Evolutionary conservation across 2,113 vertebrate genomes (phyloP).

Genomic region (Acrocephalus arundinaceus): DNA sequence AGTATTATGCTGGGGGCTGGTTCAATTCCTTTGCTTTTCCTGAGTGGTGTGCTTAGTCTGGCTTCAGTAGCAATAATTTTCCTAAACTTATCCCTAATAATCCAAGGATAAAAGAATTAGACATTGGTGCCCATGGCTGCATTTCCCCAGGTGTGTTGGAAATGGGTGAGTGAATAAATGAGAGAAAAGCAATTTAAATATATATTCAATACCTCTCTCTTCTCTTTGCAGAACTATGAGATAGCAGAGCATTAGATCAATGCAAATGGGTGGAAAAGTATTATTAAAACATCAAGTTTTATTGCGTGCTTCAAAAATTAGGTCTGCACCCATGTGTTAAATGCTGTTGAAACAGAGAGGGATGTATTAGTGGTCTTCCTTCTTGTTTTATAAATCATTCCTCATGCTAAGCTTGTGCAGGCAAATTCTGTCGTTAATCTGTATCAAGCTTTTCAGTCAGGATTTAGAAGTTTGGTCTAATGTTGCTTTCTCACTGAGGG

Average conservation of each 20-base stretch:
- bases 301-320: neutral
- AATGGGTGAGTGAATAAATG: neutral
- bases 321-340: neutral
- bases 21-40: neutral
- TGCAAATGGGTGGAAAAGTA: neutral
- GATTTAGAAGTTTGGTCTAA: neutral
- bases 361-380: neutral
- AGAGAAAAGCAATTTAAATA: slow-evolving; percentile 20
- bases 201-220: neutral
- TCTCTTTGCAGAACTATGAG: neutral
- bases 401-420: neutral
- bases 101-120: neutral
- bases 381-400: neutral
- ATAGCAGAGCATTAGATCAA: neutral
- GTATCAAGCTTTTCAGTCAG: neutral
- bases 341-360: neutral
- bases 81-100: neutral
- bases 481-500: neutral
- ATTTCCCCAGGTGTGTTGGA: neutral
- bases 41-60: neutral
- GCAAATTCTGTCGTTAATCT: neutral
- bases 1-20: neutral
- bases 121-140: neutral
- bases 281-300: slow-evolving; percentile 8
- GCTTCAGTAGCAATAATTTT: neutral